A percentile compares a stretch with the other conserved stretches of the same genome.
Evolutionary conservation across 2,888 invertebrate species (phyloP).

Genomic region (Machimus atricapillus): DNA sequence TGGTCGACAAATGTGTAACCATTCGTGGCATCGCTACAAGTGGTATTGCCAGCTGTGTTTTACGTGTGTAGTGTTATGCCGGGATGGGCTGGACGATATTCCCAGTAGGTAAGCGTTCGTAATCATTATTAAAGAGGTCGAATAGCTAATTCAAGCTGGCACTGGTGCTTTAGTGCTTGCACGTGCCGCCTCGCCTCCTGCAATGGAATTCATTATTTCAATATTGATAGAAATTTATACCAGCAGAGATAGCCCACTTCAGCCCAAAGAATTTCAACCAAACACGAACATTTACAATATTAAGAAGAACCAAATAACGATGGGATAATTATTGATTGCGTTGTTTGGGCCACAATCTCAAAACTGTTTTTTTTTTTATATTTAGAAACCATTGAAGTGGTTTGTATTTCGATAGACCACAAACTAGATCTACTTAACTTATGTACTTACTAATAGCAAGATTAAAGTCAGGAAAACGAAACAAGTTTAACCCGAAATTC

Average conservation of each 20-base stretch:
- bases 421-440: too few species aligned
- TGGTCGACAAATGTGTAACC: slow-evolving; percentile 22
- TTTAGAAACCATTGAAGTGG: too few species aligned
- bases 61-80: neutral
- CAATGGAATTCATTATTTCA: neutral
- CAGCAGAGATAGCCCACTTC: neutral
- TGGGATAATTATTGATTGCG: neutral
- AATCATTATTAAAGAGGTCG: slow-evolving; percentile 27
- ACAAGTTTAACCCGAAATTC: too few species aligned
- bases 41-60: slow-evolving; percentile 27
- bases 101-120: neutral
- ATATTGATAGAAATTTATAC: neutral
- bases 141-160: neutral
- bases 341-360: neutral
- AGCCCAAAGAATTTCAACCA: neutral
- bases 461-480: too few species aligned
- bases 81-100: neutral
- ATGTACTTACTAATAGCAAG: too few species aligned
- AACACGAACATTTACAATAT: neutral
- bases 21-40: slow-evolving; percentile 28
- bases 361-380: too few species aligned
- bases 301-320: neutral
- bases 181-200: neutral
- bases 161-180: neutral
- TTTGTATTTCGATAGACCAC: too few species aligned